Percentiles rank a stretch among this genome's conserved stretches.
These are phyloP conservation scores for Pseudoatta argentina DNA, from an alignment of 1,140 invertebrate species.

Conservation along the genomic window DNA sequence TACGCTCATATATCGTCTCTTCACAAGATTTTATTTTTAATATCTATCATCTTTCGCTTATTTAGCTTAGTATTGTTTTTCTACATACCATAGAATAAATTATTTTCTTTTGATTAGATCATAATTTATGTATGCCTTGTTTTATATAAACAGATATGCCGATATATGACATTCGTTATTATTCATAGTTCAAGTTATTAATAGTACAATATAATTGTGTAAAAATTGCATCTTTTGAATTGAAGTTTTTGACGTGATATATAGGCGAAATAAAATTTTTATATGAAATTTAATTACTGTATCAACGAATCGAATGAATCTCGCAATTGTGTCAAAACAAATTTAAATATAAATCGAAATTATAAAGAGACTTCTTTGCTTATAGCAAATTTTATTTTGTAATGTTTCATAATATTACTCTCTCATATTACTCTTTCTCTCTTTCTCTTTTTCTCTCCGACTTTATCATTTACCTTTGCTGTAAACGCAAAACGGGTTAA, in stretches of 20 bases:
- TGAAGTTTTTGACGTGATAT: background rate
- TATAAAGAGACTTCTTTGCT: background rate
- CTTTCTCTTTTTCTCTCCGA: background rate
- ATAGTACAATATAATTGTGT: conserved; percentile 43
- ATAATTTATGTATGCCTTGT: conserved; percentile 55
- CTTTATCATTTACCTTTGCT: conserved; percentile 46
- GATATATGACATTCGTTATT: conserved; percentile 38
- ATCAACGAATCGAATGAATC: background rate
- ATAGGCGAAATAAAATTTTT: conserved; percentile 1
- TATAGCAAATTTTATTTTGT: background rate
- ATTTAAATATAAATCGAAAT: conserved; percentile 4
- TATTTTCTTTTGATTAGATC: conserved; percentile 46
- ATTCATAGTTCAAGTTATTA: conserved; percentile 38
- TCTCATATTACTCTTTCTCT: conserved; percentile 22
- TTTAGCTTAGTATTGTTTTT: conserved; percentile 72
- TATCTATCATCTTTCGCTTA: conserved; percentile 71
- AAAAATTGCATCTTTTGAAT: conserved; percentile 32
- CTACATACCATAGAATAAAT: conserved; percentile 66
- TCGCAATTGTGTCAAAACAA: background rate
- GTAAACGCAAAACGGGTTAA: conserved; percentile 50
- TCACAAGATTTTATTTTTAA: conserved; percentile 67
- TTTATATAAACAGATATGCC: conserved; percentile 57
- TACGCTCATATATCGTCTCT: conserved; percentile 69
- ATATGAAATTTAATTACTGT: background rate
- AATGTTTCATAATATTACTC: conserved; percentile 19